A percentile compares a stretch with the other conserved stretches of the same genome.
phyloP scores from a whole-genome alignment of 2,888 invertebrate species.

The Lypha dubia region DNA sequence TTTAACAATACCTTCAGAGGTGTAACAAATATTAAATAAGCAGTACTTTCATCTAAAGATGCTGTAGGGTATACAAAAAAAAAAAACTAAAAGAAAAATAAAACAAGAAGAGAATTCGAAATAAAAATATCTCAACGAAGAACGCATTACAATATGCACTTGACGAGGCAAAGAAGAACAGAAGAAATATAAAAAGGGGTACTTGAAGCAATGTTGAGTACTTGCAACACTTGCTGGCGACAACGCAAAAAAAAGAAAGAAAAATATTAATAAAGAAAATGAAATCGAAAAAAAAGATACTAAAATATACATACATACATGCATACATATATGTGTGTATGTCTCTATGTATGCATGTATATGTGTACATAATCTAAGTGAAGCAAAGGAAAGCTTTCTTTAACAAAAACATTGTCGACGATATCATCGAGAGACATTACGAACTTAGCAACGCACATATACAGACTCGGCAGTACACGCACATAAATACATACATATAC shows the following conservation, averaged over 20 bases:
- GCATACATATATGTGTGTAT: not conserved
- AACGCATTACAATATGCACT: conserved; percentile 74
- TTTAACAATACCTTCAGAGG: conserved; percentile 46
- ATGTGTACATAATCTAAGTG: not conserved
- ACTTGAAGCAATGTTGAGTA: conserved; percentile 69
- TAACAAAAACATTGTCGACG: conserved; percentile 54
- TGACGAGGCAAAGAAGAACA: conserved; percentile 71
- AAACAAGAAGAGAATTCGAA: too few relatives aligned
- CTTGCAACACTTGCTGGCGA: conserved; percentile 70
- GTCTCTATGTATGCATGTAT: too few relatives aligned
- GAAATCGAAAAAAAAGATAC: conserved; percentile 25
- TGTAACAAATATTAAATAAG: conserved; percentile 53
- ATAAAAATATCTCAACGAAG: conserved; percentile 66
- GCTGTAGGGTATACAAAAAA: conserved; percentile 61
- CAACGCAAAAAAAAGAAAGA: conserved; percentile 35
- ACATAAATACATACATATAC: too few relatives aligned
- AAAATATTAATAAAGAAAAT: conserved; percentile 40
- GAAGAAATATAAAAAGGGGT: conserved; percentile 62
- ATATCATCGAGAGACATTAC: conserved; percentile 69
- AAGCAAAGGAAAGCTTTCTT: conserved; percentile 64
- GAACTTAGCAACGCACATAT: conserved; percentile 33
- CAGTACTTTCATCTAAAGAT: conserved; percentile 20
- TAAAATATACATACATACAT: too few relatives aligned
- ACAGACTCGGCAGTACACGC: not conserved
- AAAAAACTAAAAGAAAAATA: too few relatives aligned